Evolutionary conservation across 2,113 vertebrate genomes (phyloP), one percentile per base, ranked within the genome.

Genomic region (Stegastes partitus): DNA sequence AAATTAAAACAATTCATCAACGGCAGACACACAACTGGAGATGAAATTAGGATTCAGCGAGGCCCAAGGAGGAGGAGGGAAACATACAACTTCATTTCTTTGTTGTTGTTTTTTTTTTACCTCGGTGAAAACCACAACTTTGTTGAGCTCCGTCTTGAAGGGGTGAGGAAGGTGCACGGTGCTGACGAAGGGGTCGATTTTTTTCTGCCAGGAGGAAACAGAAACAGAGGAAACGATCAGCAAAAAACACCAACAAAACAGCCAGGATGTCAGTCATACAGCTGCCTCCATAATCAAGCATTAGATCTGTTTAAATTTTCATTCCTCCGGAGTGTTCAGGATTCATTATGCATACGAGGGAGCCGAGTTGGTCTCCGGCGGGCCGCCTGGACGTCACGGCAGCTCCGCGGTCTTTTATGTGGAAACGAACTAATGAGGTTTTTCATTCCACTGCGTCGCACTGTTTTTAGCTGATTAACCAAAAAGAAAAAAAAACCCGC

Each of bases 61-160:
- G n/a, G 37, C 31, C 49, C n/a, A n/a, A n/a, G n/a, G 28, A 11
- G 6, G 22, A 11, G n/a, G 42, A 3, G 19, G 6, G 10, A 18
- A 34, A n/a, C 1, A 34, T 10, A 34, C 1, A 34, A 34, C 31
- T 34, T n/a, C n/a, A n/a, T n/a, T n/a, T n/a, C n/a, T n/a, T n/a
- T n/a, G n/a, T n/a, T n/a, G n/a, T n/a, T n/a, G n/a, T n/a, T n/a
- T 31, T 42, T 11, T 42, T 89, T 21, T 22, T 77, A 99, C 98
- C 96, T 95, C 96, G 11, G 98, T 98, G 81, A 99, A 98, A 66
- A 98, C 95, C 53, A 96, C 62, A 74, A 99, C 95, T 84, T 91
- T 97, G 84, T 97, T 98, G 1, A 34, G n/a, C 28, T 94, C 90
- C 0, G 90, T 93, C 4, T 83, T 85, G 39, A 98, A 96, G 9